phyloP scores from a whole-genome alignment of 2,797 vertebrate genomes.

The Myotis findleyi region DNA sequence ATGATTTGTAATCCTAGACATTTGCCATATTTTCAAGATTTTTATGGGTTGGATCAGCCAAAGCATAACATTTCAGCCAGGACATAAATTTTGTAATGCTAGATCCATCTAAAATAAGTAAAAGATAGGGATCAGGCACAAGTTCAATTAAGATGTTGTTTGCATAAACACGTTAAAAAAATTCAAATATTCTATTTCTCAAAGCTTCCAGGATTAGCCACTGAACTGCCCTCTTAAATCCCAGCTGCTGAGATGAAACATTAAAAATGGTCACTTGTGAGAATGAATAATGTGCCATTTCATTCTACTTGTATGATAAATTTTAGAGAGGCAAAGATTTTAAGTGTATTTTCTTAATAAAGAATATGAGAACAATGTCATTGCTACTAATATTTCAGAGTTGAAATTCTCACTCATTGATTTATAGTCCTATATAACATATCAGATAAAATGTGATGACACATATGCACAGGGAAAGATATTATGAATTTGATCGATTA shows the following conservation, averaged over 20 bases:
- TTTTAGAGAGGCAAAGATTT: conserved; percentile 22
- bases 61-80: not conserved
- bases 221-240: not conserved
- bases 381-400: conserved; percentile 9
- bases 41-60: not conserved
- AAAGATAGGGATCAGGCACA: not conserved
- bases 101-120: not conserved
- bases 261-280: conserved; percentile 17
- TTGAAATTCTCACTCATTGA: conserved; percentile 33
- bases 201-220: not conserved
- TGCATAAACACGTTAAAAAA: not conserved
- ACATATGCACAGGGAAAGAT: not conserved
- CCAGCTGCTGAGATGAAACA: not conserved
- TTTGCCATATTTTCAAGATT: not conserved
- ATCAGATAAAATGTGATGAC: conserved; percentile 27
- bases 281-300: not conserved
- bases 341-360: conserved; percentile 54
- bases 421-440: conserved; percentile 35
- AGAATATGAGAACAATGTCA: not conserved
- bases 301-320: not conserved
- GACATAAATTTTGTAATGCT: not conserved
- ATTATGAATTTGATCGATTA: not conserved
- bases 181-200: not conserved
- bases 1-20: not conserved
- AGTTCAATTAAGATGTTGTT: conserved; percentile 24